phyloP scores from a whole-genome alignment of 2,113 vertebrate species.

The Siniperca knerii region DNA sequence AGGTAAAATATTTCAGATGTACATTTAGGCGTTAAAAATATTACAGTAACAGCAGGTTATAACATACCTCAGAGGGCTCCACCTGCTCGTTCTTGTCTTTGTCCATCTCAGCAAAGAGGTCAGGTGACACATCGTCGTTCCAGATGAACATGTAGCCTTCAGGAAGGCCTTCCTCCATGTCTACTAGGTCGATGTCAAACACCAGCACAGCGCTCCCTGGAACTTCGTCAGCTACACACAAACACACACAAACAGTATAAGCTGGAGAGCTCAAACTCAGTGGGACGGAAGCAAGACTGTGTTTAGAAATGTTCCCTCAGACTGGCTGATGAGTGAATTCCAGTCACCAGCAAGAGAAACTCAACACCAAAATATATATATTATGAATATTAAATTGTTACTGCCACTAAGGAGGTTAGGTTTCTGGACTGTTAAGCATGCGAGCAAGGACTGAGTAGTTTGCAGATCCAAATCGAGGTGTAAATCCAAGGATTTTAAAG shows the following conservation, averaged over 20 bases:
- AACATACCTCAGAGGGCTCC: conserved; percentile 90
- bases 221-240: conserved; percentile 90
- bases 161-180: conserved; percentile 93
- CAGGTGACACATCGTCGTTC: conserved; percentile 91
- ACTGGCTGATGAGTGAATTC: not conserved
- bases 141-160: conserved; percentile 99
- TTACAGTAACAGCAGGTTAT: not conserved
- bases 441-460: too few relatives aligned
- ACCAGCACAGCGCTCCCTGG: conserved; percentile 95
- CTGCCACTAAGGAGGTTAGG: too few relatives aligned
- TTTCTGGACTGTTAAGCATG: too few relatives aligned
- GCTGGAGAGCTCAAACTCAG: not conserved
- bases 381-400: too few relatives aligned
- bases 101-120: conserved; percentile 96
- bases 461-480: too few relatives aligned
- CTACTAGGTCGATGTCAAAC: conserved; percentile 93
- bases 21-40: not conserved
- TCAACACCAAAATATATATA: too few relatives aligned
- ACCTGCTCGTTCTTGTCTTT: conserved; percentile 88
- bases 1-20: not conserved
- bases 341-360: not conserved
- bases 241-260: not conserved
- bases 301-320: not conserved
- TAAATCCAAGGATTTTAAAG: too few relatives aligned
- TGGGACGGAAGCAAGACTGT: not conserved